These are phyloP conservation scores for Etheostoma perlongum DNA, from an alignment of 2,797 vertebrate genomes.

Conservation along the genomic window DNA sequence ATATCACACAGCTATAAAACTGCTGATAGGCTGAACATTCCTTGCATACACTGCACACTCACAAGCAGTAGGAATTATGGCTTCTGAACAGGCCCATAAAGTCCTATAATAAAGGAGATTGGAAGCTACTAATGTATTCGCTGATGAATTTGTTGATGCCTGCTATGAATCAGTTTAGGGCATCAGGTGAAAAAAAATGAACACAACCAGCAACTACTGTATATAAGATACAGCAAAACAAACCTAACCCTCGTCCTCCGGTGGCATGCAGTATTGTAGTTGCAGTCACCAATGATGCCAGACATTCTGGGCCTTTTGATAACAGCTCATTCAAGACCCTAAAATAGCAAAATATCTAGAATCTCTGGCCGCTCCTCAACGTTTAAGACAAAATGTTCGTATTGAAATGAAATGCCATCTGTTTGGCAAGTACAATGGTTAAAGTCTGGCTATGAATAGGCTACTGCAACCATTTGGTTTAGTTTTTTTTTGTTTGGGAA, in stretches of 20 bases:
- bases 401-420: not conserved
- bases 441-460: not conserved
- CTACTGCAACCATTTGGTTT: not conserved
- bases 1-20: not conserved
- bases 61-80: conserved; percentile 17
- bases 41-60: not conserved
- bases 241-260: conserved; percentile 1
- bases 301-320: not conserved
- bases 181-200: conserved; percentile 25
- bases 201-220: not conserved
- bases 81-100: conserved; percentile 34
- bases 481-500: not conserved
- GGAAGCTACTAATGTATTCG: conserved; percentile 24
- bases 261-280: not conserved
- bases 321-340: not conserved
- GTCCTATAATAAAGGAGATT: conserved; percentile 22
- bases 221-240: conserved; percentile 10
- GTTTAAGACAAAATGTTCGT: not conserved
- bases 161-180: conserved; percentile 46
- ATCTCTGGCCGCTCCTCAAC: not conserved
- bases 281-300: not conserved
- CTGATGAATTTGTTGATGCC: conserved; percentile 42
- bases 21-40: conserved; percentile 15
- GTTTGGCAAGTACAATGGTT: not conserved
- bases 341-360: not conserved